Conservation (phyloP, 2,888 invertebrate genomes). For the Apotomis capreana region DNA sequence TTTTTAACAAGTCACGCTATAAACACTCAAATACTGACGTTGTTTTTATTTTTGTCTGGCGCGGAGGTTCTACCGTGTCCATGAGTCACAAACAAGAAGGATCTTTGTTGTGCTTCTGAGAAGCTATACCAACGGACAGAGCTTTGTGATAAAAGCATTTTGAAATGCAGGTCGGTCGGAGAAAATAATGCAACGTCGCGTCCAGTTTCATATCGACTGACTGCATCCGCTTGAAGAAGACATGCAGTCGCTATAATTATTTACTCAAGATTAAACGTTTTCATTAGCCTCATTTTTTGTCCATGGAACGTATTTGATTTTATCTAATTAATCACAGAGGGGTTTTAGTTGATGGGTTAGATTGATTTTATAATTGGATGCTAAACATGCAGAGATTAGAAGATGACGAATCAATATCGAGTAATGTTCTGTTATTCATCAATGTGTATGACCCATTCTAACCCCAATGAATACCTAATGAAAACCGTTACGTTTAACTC, state of each 20-base stretch:
- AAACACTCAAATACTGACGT: conserved; percentile 47
- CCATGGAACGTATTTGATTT: background rate
- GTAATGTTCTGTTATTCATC: conserved; percentile 65
- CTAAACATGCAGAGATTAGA: conserved; percentile 47
- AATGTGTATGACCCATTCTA: conserved; percentile 71
- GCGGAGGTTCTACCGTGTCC: conserved; percentile 59
- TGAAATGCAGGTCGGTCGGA: conserved; percentile 72
- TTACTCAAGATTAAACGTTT: background rate
- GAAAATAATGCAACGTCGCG: conserved; percentile 59
- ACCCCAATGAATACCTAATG: conserved; percentile 77
- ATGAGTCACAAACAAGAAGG: conserved; percentile 77
- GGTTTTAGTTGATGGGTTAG: background rate
- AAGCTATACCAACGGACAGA: conserved; percentile 65
- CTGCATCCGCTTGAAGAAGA: conserved; percentile 18
- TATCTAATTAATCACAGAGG: conserved; percentile 1
- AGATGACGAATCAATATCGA: conserved; percentile 70
- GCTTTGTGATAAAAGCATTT: conserved; percentile 78
- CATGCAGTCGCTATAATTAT: background rate
- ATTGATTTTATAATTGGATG: conserved; percentile 2
- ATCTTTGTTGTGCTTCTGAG: conserved; percentile 82
- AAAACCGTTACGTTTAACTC: conserved; percentile 77
- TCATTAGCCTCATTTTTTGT: background rate
- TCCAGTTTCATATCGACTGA: conserved; percentile 28
- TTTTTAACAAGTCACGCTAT: conserved; percentile 38
- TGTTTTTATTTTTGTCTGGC: conserved; percentile 65